Evolutionary conservation across 2,797 vertebrate genomes (phyloP), one percentile per base, ranked within the genome.

Genomic region (Danio aesculapii): DNA sequence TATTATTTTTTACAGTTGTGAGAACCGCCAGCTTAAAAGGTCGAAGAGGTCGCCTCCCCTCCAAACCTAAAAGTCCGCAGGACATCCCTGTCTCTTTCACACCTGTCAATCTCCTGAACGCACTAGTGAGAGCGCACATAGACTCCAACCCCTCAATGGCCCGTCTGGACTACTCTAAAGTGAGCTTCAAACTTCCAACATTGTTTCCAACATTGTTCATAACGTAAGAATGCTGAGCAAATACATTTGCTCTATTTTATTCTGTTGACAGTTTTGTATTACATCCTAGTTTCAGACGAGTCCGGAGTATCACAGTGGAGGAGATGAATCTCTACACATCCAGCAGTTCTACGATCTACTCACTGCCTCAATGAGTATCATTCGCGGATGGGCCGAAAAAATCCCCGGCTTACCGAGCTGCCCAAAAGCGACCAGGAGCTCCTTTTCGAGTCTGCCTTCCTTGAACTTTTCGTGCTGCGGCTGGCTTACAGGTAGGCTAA

Each of bases 301-400:
- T 88, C 94, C 95, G 47, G 97, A 95, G 78, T 97, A 94, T 91
- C 95, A 96, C 66, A 86, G 91, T 88, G 92, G 92, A 17, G 96
- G 93, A 46, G 98, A 99, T 1, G 97, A 98, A 82, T 96, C 96
- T 10, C 95, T 97, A 85, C 96, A 99, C 17, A 97, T 99, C 84
- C 95, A 95, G 86, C 97, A 97, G 89, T 99, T 99, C 89, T 99
- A 99, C n/a, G 97, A 98, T 87, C 96, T 99, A 30, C 85, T 99
- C 83, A 99, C 95, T 76, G 94, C 95, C 71, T 99, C 97, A 13
- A 99, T 99, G 98, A 97, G 97, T 89, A 97, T 99, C 90, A 98
- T 99, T 79, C 94, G 95, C 63, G 93, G 95, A 0, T 99, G 97
- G 98, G 96, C 98, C 0, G 96, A 98, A 79, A 98, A 96, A 86